phyloP scores from a whole-genome alignment of 2,797 vertebrate species.

The Malurus splendens region DNA sequence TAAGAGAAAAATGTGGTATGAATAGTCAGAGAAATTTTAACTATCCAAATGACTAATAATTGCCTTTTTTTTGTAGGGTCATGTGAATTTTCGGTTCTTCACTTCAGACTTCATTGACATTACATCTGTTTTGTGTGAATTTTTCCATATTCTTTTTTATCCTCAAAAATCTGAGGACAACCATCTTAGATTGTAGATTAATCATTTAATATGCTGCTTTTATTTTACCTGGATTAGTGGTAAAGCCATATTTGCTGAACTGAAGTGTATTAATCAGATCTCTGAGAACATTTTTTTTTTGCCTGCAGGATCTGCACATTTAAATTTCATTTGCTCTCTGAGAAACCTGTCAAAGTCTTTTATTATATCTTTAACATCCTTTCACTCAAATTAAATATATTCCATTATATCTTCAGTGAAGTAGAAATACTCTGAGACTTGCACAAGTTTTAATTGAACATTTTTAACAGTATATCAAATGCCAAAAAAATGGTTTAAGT shows the following conservation, averaged over 20 bases:
- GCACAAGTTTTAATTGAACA: background rate
- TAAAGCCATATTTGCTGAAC: constrained; percentile 23
- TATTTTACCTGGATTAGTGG: constrained; percentile 27
- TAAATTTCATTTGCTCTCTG: constrained; percentile 39
- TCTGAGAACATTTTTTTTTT: background rate
- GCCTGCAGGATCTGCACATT: constrained; percentile 1
- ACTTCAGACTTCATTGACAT: background rate
- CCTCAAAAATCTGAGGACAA: background rate
- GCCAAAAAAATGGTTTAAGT: background rate
- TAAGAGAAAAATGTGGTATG: background rate
- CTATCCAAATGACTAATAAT: background rate
- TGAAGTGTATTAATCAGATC: constrained; percentile 3
- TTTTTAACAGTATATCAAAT: background rate
- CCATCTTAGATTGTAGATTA: background rate
- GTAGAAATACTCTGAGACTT: background rate
- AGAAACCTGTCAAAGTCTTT: constrained; percentile 25
- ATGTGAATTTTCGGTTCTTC: background rate
- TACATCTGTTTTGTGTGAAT: background rate
- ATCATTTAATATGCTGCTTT: constrained; percentile 16
- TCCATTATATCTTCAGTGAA: background rate
- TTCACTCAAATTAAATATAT: constrained; percentile 32
- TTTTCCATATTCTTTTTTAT: background rate
- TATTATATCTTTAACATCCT: constrained; percentile 23
- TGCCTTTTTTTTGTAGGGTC: background rate
- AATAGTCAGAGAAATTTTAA: background rate